Base-by-base conservation (phyloP, 2,888 invertebrate genomes). In the Alentia gelatinosa region DNA sequence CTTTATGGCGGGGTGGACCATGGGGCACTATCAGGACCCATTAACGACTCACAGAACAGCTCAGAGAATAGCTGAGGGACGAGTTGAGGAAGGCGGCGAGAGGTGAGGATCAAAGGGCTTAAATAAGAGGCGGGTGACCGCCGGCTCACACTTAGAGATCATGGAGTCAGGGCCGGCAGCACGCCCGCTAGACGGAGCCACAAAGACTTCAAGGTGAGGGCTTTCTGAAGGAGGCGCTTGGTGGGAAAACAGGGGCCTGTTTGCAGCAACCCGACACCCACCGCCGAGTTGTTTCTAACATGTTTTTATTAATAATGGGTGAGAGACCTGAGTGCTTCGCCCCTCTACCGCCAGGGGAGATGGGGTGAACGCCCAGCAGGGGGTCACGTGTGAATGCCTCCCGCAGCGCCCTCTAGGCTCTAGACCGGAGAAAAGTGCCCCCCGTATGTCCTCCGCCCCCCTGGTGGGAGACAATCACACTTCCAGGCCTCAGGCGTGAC, bases 201-300 rank as follows among this genome's bases (percentile, higher is more conserved):
- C 79, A 79, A 79, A 79, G 79, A 79, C 79, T 79, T 79, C 37
- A 79, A 79, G 79, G 79, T 79, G 79, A 79, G 79, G 79, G 79
- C 79, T 79, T 79, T 79, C 79, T 79, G 79, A 39, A 79, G 79
- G 79, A 79, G 79, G 19, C n/a, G 79, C 79, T 35, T 26, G 37
- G 79, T 79, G 79, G 79, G 79, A 79, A 79, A 79, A 35, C 37
- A 12, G 79, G 79, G 79, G n/a, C 39, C 79, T 79, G 79, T 79
- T 39, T 26, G 26, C 23, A 19, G 39, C 39, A 39, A 39, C 35
- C 79, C 79, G 79, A 79, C 79, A 79, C 79, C 79, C 15, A n/a
- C 15, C 39, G 15, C 5, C 79, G 79, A 35, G 79, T 79, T 79
- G 19, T 79, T 79, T 79, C 39, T 79, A 79, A 39, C n/a, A 39